A percentile compares a stretch with the other conserved stretches of the same genome.
These are phyloP conservation scores for Neogale vison DNA, from an alignment of 2,113 vertebrate genomes.

Conservation along the genomic window DNA sequence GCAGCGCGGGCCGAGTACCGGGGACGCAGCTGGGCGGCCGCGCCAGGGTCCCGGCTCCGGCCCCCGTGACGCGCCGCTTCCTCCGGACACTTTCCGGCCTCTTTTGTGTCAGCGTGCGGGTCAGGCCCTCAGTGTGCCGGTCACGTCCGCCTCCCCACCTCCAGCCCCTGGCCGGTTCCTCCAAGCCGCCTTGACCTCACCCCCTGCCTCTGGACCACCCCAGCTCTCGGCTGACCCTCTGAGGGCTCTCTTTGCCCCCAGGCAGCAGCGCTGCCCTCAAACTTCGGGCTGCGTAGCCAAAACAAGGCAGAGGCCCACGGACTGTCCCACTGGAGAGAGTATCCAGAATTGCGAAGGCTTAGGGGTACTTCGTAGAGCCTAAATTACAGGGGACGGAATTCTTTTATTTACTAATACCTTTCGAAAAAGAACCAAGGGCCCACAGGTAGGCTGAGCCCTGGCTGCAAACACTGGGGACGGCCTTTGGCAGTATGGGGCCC, in stretches of 20 bases:
- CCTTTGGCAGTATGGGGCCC: background rate
- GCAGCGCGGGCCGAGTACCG: background rate
- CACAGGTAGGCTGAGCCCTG: background rate
- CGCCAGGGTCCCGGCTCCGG: background rate
- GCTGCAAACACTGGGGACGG: rapidly evolving
- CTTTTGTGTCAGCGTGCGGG: conserved; percentile 44
- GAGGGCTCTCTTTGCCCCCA: rapidly evolving
- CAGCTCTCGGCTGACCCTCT: background rate
- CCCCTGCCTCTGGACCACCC: background rate
- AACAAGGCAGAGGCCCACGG: rapidly evolving
- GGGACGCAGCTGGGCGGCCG: background rate
- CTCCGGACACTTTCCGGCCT: conserved; percentile 72
- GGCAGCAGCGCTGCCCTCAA: background rate
- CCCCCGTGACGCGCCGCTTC: conserved; percentile 66
- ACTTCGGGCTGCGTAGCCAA: background rate
- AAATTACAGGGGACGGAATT: background rate
- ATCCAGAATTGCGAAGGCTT: background rate
- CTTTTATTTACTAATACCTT: background rate
- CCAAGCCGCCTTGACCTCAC: background rate
- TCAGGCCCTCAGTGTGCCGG: background rate
- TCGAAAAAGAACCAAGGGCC: background rate
- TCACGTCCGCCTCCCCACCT: conserved; percentile 36
- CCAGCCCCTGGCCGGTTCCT: background rate
- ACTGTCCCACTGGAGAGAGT: background rate
- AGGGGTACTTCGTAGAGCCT: background rate